A percentile compares a stretch with the other conserved stretches of the same genome.
Conservation (phyloP, 2,113 vertebrate species). For the Numida meleagris region DNA sequence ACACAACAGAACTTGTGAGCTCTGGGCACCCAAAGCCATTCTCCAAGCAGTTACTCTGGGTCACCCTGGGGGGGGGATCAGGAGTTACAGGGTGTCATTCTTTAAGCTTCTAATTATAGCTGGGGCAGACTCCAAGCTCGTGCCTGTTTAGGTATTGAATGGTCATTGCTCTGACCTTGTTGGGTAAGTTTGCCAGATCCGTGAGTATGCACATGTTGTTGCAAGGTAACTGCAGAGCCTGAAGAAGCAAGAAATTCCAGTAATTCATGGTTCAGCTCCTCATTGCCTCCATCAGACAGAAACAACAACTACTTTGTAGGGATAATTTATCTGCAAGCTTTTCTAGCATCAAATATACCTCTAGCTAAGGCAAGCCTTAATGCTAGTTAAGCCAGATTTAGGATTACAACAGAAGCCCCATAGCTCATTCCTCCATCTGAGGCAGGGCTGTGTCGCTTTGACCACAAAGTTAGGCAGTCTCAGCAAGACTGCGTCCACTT, state of each 20-base stretch:
- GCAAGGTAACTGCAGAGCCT: neutral
- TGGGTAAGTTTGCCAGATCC: neutral
- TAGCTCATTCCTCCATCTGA: neutral
- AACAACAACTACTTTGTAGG: neutral
- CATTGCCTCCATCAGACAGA: neutral
- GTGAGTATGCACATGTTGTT: neutral
- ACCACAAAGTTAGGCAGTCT: neutral
- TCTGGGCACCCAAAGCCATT: neutral
- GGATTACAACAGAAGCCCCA: neutral
- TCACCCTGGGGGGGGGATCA: neutral
- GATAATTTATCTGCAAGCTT: neutral
- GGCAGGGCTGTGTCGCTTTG: neutral
- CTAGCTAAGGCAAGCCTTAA: neutral
- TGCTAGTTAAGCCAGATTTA: neutral
- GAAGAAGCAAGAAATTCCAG: neutral
- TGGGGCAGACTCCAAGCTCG: neutral
- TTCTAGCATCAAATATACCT: neutral
- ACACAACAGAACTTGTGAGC: neutral
- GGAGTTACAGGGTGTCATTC: neutral
- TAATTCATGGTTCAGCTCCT: neutral
- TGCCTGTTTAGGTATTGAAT: neutral
- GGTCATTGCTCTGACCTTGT: neutral
- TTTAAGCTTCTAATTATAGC: neutral
- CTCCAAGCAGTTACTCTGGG: neutral
- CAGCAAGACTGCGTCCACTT: neutral